Base-by-base conservation (phyloP, 2,113 vertebrate genomes). In the Thymallus thymallus region DNA sequence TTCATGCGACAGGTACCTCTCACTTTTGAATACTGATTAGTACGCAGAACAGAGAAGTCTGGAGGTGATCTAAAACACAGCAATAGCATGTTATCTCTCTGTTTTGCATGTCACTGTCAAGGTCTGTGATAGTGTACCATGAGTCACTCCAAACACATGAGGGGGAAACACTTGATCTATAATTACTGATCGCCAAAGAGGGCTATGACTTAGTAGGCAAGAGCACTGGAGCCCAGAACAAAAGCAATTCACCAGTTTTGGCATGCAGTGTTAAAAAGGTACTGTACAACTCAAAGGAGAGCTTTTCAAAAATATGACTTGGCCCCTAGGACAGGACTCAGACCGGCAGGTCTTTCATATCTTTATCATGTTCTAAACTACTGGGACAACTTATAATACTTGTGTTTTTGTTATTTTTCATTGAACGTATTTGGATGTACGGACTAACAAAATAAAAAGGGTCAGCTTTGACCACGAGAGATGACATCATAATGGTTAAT, bases 121-220 rank as follows among this genome's bases (percentile, higher is more conserved):
- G 80, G 76, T 82, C 76, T 76, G 14, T 74, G 82, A 86, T 79
- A 88, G 82, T 83, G 68, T 86, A 87, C 90, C 84, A 46, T 92
- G 91, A 93, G 72, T 91, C 89, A 90, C 70, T 87, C 13, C 10
- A 79, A 41, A 88, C 89, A 89, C 82, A 81, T 73, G 84, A 76
- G 76, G 76, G 75, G 76, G 73, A 78, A 67, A 71, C 77, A 76
- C 51, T n/a, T n/a, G 58, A 67, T 78, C 80, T 87, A 82, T 77
- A 79, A 76, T 76, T 84, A 76, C 68, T 76, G 73, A 67, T 23
- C 76, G 70, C 90, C 75, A 87, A 84, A 89, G 82, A 80, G 60
- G 13, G 75, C 75, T 82, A 73, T 56, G 81, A 80, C 71, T 82
- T 82, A 76, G 81, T 41, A 22, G 75, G 81, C 63, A 73, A 69